Evolutionary conservation across 1,140 invertebrate genomes (phyloP).

Genomic region (Meloidogyne exigua): DNA sequence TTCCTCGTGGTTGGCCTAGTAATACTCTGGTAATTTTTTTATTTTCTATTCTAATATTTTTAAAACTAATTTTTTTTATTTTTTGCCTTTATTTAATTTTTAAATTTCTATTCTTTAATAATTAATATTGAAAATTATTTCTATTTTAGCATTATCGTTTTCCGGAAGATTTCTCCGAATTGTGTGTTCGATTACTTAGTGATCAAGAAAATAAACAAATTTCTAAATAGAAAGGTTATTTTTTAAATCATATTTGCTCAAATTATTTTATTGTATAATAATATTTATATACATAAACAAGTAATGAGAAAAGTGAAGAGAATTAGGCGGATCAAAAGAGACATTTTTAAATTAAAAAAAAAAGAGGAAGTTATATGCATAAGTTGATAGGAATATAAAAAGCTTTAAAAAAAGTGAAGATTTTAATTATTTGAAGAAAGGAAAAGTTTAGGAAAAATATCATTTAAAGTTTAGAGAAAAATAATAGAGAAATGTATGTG

Average conservation of each 20-base stretch:
- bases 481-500: neutral
- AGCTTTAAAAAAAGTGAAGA: too few species aligned
- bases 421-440: too few species aligned
- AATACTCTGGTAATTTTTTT: constrained; percentile 11
- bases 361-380: neutral
- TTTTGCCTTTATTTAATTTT: too few species aligned
- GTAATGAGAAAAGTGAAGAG: neutral
- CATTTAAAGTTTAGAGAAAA: neutral
- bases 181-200: constrained; percentile 9
- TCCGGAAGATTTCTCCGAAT: constrained; percentile 16
- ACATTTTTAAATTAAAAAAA: constrained; percentile 3
- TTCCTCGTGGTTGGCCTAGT: constrained; percentile 26
- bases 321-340: neutral
- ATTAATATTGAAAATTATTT: neutral
- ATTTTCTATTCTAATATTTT: neutral
- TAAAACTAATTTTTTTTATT: too few species aligned
- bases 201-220: neutral
- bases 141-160: constrained; percentile 19
- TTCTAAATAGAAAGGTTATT: neutral
- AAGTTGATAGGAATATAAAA: too few species aligned
- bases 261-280: neutral
- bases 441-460: too few species aligned
- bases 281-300: neutral
- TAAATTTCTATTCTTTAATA: too few species aligned
- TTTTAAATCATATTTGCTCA: neutral